A percentile compares a stretch with the other conserved stretches of the same genome.
phyloP scores from a whole-genome alignment of 2,888 invertebrate genomes.

The Linyphia triangularis region DNA sequence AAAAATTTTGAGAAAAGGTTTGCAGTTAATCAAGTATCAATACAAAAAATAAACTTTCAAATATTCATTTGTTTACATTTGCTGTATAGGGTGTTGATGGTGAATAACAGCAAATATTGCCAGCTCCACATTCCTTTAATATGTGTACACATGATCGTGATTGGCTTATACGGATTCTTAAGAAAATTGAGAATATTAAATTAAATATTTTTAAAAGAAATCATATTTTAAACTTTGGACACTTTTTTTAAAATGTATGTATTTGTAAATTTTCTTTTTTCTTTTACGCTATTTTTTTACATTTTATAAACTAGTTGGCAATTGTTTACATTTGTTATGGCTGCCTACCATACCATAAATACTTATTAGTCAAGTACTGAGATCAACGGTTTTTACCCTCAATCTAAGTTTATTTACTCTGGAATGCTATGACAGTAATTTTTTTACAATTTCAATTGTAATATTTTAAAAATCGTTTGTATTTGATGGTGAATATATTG shows the following conservation, averaged over 20 bases:
- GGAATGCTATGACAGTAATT: not conserved
- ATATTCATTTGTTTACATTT: not conserved
- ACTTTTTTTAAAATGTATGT: too few relatives aligned
- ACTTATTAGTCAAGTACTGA: not conserved
- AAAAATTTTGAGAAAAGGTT: too few relatives aligned
- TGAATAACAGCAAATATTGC: not conserved
- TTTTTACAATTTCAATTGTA: not conserved
- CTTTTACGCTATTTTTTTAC: not conserved
- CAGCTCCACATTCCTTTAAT: not conserved
- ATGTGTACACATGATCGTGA: not conserved
- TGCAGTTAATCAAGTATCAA: too few relatives aligned
- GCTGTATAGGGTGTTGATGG: too few relatives aligned
- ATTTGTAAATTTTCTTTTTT: not conserved
- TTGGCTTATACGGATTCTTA: not conserved
- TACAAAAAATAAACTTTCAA: not conserved
- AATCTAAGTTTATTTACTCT: not conserved
- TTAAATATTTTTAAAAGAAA: too few relatives aligned
- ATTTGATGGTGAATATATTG: not conserved
- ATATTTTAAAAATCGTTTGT: not conserved
- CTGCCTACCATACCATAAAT: constrained; percentile 40
- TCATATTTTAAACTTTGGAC: too few relatives aligned
- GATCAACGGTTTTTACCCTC: constrained; percentile 30
- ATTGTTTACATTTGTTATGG: constrained; percentile 61
- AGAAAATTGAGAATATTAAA: too few relatives aligned
- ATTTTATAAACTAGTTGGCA: constrained; percentile 28